Conservation (phyloP, 1,140 invertebrate species). For the Brachionus sp. region DNA sequence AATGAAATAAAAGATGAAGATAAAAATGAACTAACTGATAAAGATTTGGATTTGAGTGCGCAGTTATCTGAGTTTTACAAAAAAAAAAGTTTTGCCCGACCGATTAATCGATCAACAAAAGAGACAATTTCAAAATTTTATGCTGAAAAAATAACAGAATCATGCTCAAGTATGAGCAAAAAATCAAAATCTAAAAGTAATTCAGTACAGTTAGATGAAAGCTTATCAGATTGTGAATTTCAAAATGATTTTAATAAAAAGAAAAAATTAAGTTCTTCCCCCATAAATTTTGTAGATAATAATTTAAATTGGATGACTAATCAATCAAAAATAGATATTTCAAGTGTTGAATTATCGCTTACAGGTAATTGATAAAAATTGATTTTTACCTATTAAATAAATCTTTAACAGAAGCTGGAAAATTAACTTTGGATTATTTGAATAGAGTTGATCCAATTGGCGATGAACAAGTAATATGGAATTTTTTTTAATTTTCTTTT, state of each 20-base stretch:
- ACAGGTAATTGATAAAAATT: not conserved
- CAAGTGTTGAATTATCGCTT: slow-evolving; percentile 20
- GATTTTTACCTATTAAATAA: not conserved
- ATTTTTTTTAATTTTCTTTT: not conserved
- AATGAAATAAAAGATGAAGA: not conserved
- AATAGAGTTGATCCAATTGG: slow-evolving; percentile 18
- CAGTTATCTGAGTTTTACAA: slow-evolving; percentile 1
- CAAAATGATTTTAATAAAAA: not conserved
- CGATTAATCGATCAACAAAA: not conserved
- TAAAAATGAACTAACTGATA: not conserved
- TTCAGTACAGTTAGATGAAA: not conserved
- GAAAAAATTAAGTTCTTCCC: slow-evolving; percentile 15
- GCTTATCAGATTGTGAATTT: not conserved
- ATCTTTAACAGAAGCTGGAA: slow-evolving; percentile 11
- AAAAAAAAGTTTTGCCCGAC: slow-evolving; percentile 28
- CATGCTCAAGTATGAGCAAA: not conserved
- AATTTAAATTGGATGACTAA: slow-evolving; percentile 32
- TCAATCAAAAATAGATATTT: slow-evolving; percentile 10
- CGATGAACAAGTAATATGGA: not conserved
- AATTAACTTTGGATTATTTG: slow-evolving; percentile 20
- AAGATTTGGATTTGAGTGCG: not conserved
- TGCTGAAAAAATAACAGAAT: not conserved
- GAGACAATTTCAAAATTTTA: not conserved
- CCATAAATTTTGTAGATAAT: slow-evolving; percentile 10
- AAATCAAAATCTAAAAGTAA: not conserved